These are phyloP conservation scores for Acrocephalus arundinaceus DNA, from an alignment of 2,113 vertebrate species.

Conservation along the genomic window DNA sequence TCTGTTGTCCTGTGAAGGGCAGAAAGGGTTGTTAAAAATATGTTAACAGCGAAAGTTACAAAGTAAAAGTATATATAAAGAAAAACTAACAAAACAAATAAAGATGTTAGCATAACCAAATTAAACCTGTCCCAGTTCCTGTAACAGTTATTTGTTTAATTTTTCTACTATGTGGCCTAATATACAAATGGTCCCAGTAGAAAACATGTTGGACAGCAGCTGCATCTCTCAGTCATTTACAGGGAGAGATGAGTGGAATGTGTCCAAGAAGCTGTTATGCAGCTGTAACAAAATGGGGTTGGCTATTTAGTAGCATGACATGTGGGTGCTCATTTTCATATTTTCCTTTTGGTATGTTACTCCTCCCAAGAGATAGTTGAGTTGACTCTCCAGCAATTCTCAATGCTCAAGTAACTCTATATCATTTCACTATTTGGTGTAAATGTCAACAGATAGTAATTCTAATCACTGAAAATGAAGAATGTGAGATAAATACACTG, in stretches of 20 bases:
- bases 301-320: not conserved
- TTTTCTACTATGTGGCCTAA: not conserved
- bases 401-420: not conserved
- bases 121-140: not conserved
- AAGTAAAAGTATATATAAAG: not conserved
- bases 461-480: not conserved
- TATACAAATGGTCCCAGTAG: slow-evolving; percentile 7
- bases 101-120: not conserved
- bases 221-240: slow-evolving; percentile 6
- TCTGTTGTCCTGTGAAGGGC: not conserved
- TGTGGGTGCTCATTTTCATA: not conserved
- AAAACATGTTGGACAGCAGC: slow-evolving; percentile 42
- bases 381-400: not conserved
- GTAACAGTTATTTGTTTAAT: not conserved
- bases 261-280: slow-evolving; percentile 20
- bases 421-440: not conserved
- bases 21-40: not conserved
- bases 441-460: not conserved
- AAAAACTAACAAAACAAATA: not conserved
- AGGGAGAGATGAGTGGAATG: not conserved
- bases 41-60: not conserved
- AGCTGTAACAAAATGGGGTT: slow-evolving; percentile 17
- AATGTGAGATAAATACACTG: not conserved
- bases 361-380: not conserved
- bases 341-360: not conserved